Base-by-base conservation (phyloP, 2,113 vertebrate species). In the Datnioides undecimradiatus region DNA sequence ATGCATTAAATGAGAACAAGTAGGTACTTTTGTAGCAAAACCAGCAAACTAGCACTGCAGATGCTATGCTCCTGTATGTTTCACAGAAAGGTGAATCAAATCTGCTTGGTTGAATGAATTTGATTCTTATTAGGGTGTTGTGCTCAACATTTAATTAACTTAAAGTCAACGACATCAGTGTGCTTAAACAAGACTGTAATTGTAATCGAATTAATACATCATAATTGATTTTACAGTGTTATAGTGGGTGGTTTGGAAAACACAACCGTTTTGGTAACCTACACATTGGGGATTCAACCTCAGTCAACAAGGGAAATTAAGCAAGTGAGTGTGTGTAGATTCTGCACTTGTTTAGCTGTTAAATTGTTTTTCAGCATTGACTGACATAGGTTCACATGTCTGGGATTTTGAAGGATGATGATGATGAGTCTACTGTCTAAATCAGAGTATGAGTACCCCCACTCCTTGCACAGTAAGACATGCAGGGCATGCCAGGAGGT, bases 251-350 rank as follows among this genome's bases (percentile, higher is more conserved):
- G 11, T 64, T 65, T 64, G 52, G 29, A 66, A 81, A 70, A 66
- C 11, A 38, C 2, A 72, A 51, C 49, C 21, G 33, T 38, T 46
- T 51, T 57, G 59, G 36, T 49, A 67, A 48, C 41, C 67, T 76
- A 21, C 16, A 43, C 17, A 43, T 82, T 55, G 68, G 70, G 36
- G 55, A 73, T n/a, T 64, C 8, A 36, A 14, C 41, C 40, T 46
- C 52, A 21, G 14, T 63, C 38, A 73, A 73, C 8, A 54, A 55
- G 36, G 45, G 54, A 84, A 87, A 87, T 71, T 60, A 81, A 79
- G 70, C 41, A 33, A 34, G 11, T 79, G 65, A 81, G 57, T 59
- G 36, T 5, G 3, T 23, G 25, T 25, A 65, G 45, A 81, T 69
- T 49, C 73, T 38, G 29, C 57, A 2, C 23, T 72, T 57, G 23